Evolutionary conservation across 2,797 vertebrate species (phyloP), one percentile per base, ranked within the genome.

Genomic region (Falco rusticolus): DNA sequence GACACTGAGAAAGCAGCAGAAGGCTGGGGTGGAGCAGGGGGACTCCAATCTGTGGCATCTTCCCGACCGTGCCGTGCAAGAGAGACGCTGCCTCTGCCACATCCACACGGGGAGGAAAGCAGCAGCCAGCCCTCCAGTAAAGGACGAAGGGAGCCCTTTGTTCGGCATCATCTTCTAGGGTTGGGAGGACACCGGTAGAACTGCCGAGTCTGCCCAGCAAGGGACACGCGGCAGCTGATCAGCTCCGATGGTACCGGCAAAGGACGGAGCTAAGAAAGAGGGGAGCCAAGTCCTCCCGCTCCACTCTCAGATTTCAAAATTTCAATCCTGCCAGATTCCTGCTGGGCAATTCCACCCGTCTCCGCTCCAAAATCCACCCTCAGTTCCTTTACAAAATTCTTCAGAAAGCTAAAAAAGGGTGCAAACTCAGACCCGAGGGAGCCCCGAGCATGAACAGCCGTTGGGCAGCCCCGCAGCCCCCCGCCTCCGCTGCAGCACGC

Each of bases 51-150:
- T 8, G 22, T 63, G 79, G 63, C 54, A 54, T 25, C 74, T 64
- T 29, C n/a, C 53, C 66, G 34, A 11, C 29, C 0, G 12, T 1
- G 0, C 75, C 3, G 3, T 14, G 72, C 29, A 16, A 31, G 18
- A n/a, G 33, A 60, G 33, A 25, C 19, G 1, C 33, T 13, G 68
- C 57, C 54, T 65, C 70, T 56, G 78, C 50, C 82, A 53, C 57
- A 37, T n/a, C 57, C 74, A 53, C 56, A 10, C 7, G 2, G n/a
- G 47, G 29, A 48, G 56, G 43, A 33, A 26, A 72, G 77, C 59
- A 28, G 6, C 45, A 64, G 45, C 16, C 39, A 39, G 21, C 8
- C 6, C 37, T 4, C 12, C 24, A 70, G 20, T 3, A 41, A 81
- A 80, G 77, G 77, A 12, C 2, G 7, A 78, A 82, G 48, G 18